phyloP scores from a whole-genome alignment of 1,140 invertebrate species.

The Drosophila repleta region DNA sequence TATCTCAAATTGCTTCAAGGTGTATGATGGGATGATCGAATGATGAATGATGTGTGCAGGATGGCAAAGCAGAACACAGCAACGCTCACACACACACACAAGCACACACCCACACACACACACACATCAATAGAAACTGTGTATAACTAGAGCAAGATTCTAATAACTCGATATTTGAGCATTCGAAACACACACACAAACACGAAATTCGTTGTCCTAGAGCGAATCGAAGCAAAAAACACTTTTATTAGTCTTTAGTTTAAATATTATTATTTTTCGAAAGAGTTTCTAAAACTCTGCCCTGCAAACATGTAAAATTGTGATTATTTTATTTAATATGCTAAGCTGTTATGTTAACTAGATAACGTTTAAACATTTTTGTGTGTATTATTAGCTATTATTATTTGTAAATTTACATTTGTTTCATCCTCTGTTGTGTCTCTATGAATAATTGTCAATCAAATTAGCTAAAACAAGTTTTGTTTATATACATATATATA shows the following conservation, averaged over 20 bases:
- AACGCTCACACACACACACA: conserved; percentile 15
- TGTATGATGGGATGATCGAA: not conserved
- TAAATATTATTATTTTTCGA: not conserved
- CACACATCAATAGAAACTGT: conserved; percentile 15
- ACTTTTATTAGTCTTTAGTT: conserved; percentile 59
- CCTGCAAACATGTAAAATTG: conserved; percentile 70
- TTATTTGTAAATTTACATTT: conserved; percentile 9
- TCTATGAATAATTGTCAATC: conserved; percentile 5
- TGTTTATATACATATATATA: conserved; percentile 1
- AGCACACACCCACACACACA: conserved; percentile 6
- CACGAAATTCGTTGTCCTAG: conserved; percentile 36
- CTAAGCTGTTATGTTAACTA: conserved; percentile 51
- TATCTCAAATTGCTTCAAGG: conserved; percentile 53
- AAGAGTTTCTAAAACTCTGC: conserved; percentile 69
- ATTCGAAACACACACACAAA: conserved; percentile 18
- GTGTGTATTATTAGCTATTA: conserved; percentile 45
- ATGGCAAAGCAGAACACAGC: conserved; percentile 18
- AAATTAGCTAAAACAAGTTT: not conserved
- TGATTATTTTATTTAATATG: conserved; percentile 70
- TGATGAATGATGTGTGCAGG: conserved; percentile 2
- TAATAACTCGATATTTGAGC: conserved; percentile 26
- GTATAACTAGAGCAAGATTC: conserved; percentile 47
- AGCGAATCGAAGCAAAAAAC: conserved; percentile 34
- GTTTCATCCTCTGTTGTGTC: conserved; percentile 10
- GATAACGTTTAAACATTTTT: conserved; percentile 40